Base-by-base conservation (phyloP, 2,797 vertebrate species). In the Oreochromis mossambicus region DNA sequence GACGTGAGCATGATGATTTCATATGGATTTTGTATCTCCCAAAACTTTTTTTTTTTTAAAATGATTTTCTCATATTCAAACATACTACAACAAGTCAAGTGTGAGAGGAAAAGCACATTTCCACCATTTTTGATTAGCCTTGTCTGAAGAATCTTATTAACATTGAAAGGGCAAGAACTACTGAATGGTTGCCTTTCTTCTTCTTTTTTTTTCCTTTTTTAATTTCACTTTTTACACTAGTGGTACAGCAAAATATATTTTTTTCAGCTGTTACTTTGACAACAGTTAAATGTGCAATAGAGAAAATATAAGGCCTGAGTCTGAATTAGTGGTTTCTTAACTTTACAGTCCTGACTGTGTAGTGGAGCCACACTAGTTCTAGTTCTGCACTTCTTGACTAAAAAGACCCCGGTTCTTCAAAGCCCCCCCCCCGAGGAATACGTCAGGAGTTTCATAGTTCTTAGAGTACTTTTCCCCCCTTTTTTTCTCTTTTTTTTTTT, bases 231-330 rank as follows among this genome's bases (percentile, higher is more conserved):
- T 98, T 98, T 97, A 98, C 97, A 98, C 97, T 97, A 98, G 97
- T 97, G 97, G 98, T 99, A 99, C 97, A 98, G 98, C 98, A 99
- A 99, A 99, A 99, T 99, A 99, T 97, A 98, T 97, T 97, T 98
- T 99, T 98, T 98, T 98, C 97, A 97, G 97, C 97, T 97, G 96
- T 98, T 97, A 98, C 96, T 97, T 96, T 95, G 97, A 98, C 97
- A 99, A 99, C 96, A 98, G 97, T 97, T 98, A 97, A 97, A 97
- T 99, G 98, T 99, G 98, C 98, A 99, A 97, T 98, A 98, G 97
- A 99, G 97, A 97, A 98, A 98, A 99, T 97, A 97, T 99, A 99
- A 99, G 98, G 98, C 98, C 98, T 98, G 98, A 98, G 98, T 98
- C 97, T 97, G 97, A 98, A 98, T 98, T 98, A 98, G 97, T 98